Evolutionary conservation across 2,113 vertebrate species (phyloP), one percentile per base, ranked within the genome.

Genomic region (Hemibagrus wyckioides): DNA sequence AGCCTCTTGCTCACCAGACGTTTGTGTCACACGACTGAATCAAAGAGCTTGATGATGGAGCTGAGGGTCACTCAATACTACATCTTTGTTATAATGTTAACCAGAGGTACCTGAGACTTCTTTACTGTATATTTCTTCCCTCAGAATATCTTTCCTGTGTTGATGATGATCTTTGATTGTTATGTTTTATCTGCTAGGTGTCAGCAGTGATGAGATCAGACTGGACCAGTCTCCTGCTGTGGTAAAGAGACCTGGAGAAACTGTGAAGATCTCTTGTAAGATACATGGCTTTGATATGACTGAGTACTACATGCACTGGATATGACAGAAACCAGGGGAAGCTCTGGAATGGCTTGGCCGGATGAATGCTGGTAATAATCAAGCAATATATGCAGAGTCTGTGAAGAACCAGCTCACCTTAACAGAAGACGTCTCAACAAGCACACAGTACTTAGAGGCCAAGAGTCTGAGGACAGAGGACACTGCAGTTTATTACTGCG

Each of bases 311-410:
- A 89, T 92, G 0, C 0, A 69, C 48, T 94, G 90, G 91, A 86
- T 93, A 25, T 13, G 5, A 79, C 76, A 50, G 25, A n/a, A 63
- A 63, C 59, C 59, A 63, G 59, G 25, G 59, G 13, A 63, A 63
- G 28, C 59, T 28, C 28, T 63, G 71, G 88, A 92, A 84, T 93
- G 91, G 91, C 82, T 93, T 21, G 82, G 61, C 10, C 1, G 10
- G 28, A 25, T 63, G 59, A 0, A 63, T 0, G 11, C 28, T 10
- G 59, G 59, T n/a, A n/a, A 7, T 11, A n/a, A 63, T n/a, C 7
- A 63, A 11, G 25, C 59, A 8, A 63, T 3, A 63, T n/a, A 63
- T 28, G 59, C 59, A 13, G 28, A 63, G 9, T 13, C 10, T 25
- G 28, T 63, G 59, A 28, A n/a, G 28, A 25, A 25, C 9, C 59